A percentile compares a stretch with the other conserved stretches of the same genome.
Evolutionary conservation across 2,888 invertebrate genomes (phyloP).

Genomic region (Cryptops parisi): DNA sequence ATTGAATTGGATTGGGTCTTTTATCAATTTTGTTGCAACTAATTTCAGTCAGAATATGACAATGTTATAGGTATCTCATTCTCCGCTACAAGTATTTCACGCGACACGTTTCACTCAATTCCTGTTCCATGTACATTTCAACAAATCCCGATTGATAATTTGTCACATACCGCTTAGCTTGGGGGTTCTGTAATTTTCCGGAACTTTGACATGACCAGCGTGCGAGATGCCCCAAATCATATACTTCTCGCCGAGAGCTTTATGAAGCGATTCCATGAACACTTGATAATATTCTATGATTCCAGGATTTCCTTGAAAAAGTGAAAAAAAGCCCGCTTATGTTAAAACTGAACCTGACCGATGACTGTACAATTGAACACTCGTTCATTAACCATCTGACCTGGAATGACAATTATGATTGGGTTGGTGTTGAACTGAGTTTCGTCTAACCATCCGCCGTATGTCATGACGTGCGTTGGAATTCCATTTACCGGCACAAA

Average conservation of each 20-base stretch:
- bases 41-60: no score
- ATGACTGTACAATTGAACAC: background rate
- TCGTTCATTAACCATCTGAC: conserved; percentile 22
- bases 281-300: conserved; percentile 61
- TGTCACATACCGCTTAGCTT: conserved; percentile 26
- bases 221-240: conserved; percentile 72
- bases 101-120: no score
- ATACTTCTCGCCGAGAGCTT: conserved; percentile 40
- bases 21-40: no score
- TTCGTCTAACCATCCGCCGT: conserved; percentile 54
- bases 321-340: conserved; percentile 5
- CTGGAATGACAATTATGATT: conserved; percentile 59
- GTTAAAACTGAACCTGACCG: background rate
- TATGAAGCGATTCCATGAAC: conserved; percentile 52
- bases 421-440: conserved; percentile 32
- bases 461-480: conserved; percentile 55
- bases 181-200: conserved; percentile 29
- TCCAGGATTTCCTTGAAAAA: conserved; percentile 60
- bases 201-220: conserved; percentile 56
- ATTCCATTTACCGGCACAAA: conserved; percentile 46
- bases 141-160: no score
- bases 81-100: no score
- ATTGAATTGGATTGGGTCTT: no score
- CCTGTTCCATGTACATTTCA: no score
- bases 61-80: no score